Evolutionary conservation across 2,113 vertebrate species (phyloP), one percentile per base, ranked within the genome.

Genomic region (Phoxinus phoxinus): DNA sequence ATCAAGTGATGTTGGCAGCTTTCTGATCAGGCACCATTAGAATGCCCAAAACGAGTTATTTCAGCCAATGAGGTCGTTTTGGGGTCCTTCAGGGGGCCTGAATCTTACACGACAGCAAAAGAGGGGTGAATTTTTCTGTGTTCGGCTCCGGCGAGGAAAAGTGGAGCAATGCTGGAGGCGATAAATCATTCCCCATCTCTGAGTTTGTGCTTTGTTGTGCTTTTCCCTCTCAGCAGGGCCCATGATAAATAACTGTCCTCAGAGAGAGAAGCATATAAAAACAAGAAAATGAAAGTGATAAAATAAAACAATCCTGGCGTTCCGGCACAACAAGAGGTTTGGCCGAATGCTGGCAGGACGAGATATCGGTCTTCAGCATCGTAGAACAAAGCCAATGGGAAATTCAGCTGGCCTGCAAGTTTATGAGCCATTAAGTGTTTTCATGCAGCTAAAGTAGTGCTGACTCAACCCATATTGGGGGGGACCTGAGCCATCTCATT

Each of bases 201-300:
- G 81, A 84, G 75, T 83, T 89, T 89, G 86, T 89, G 88, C 89
- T 91, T 87, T 89, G 85, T 89, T 86, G 86, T 86, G 77, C 87
- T 86, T 90, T 89, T 89, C 67, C 73, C 65, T 72, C 84, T 86
- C 85, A 87, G 82, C 80, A 87, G 77, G 75, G 78, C 71, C 80
- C 41, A 71, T 89, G 90, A 91, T 89, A 89, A 89, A 90, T 89
- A 89, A 88, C 87, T 85, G 78, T 89, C 89, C 89, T 89, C 83
- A 65, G 85, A 90, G 85, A 89, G 79, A 84, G 87, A 85, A 89
- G 86, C 86, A 86, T 86, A 91, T 89, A 90, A 89, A 89, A 91
- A 90, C 80, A 86, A 72, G 89, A 89, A 87, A 90, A 89, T 88
- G 65, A 89, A 88, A 89, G 88, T 67, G 63, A 89, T 90, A 89